Percentiles rank a stretch among this genome's conserved stretches.
These are phyloP conservation scores for Aurelia coerulea DNA, from an alignment of 30 jellyfish, hydroid and myxozoan genomes.

Conservation along the genomic window DNA sequence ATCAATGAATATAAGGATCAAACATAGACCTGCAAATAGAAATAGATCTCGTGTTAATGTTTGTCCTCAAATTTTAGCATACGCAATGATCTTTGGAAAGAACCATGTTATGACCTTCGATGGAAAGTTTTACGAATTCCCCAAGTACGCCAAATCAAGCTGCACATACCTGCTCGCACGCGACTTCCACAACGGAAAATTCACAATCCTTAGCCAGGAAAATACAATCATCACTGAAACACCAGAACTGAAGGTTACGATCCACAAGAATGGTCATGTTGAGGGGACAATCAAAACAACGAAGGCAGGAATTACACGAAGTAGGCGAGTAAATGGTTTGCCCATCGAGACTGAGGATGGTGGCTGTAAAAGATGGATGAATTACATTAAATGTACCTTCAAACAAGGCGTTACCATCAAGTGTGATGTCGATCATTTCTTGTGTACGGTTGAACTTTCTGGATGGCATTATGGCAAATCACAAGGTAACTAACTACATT, in stretches of 20 bases:
- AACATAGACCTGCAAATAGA: too few relatives aligned
- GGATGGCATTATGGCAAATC: constrained; percentile 93
- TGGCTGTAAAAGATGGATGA: constrained; percentile 58
- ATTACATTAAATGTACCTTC: constrained; percentile 73
- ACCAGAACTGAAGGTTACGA: constrained; percentile 75
- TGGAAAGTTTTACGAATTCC: constrained; percentile 81
- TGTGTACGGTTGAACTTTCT: constrained; percentile 78
- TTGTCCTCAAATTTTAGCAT: constrained; percentile 20
- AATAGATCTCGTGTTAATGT: background rate
- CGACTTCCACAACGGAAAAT: constrained; percentile 80
- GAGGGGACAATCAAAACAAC: constrained; percentile 36
- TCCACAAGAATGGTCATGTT: constrained; percentile 52
- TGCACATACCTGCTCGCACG: constrained; percentile 95
- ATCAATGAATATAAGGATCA: too few relatives aligned
- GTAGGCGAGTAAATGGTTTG: constrained; percentile 48
- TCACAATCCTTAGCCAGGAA: constrained; percentile 80
- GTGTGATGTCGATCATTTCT: constrained; percentile 77
- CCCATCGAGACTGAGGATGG: constrained; percentile 91
- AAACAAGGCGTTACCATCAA: constrained; percentile 64
- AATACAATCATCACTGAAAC: constrained; percentile 82
- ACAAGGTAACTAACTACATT: constrained; percentile 58
- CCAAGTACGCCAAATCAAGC: constrained; percentile 40
- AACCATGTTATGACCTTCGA: constrained; percentile 94
- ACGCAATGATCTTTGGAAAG: constrained; percentile 96
- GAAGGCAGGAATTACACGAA: constrained; percentile 42